phyloP scores from a whole-genome alignment of 2,888 invertebrate species.

The Phanerotoma sp. region DNA sequence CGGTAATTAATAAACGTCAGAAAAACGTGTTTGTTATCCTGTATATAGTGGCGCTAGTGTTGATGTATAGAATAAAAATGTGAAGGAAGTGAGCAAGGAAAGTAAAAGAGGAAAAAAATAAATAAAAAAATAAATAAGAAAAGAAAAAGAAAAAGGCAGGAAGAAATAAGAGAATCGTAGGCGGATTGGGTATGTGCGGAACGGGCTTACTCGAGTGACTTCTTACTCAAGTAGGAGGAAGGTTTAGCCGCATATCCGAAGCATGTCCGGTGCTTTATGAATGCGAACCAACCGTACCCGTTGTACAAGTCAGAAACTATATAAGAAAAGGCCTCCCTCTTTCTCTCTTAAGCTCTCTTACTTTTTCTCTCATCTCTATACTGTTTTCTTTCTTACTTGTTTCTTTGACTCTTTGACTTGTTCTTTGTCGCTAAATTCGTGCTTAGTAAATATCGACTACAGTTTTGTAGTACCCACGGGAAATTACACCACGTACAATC shows the following conservation, averaged over 20 bases:
- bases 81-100: conserved; percentile 36
- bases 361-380: background rate
- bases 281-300: conserved; percentile 44
- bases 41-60: no score
- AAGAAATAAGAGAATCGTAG: conserved; percentile 16
- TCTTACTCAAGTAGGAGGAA: background rate
- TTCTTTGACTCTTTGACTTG: conserved; percentile 23
- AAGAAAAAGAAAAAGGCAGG: conserved; percentile 18
- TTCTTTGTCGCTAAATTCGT: background rate
- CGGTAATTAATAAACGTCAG: no score
- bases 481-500: conserved; percentile 9
- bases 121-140: conserved; percentile 24
- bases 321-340: conserved; percentile 20
- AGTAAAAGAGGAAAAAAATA: conserved; percentile 22
- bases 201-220: conserved; percentile 32
- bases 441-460: conserved; percentile 33
- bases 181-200: conserved; percentile 33
- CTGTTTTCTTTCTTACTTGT: conserved; percentile 9
- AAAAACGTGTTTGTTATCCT: no score
- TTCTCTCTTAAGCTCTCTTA: conserved; percentile 11
- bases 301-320: conserved; percentile 17
- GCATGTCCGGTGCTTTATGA: conserved; percentile 50
- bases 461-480: conserved; percentile 2
- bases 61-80: conserved; percentile 21
- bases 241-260: conserved; percentile 40